Percentiles rank a stretch among this genome's conserved stretches.
These are phyloP conservation scores for Syngnathus floridae DNA, from an alignment of 2,113 vertebrate species.

Conservation along the genomic window DNA sequence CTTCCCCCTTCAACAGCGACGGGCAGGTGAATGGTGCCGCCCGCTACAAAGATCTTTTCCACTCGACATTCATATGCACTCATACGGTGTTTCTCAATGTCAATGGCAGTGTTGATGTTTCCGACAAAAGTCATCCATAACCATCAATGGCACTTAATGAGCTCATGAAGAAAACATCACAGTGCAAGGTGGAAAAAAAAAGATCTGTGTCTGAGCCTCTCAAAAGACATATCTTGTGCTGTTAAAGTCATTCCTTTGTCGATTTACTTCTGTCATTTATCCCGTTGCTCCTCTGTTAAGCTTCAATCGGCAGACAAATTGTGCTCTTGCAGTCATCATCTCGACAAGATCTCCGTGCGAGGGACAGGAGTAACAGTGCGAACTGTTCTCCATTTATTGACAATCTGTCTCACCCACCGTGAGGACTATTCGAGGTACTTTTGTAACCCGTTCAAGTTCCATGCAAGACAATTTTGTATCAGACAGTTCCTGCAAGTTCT, in stretches of 20 bases:
- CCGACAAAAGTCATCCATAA: background rate
- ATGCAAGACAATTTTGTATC: background rate
- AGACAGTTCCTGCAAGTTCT: background rate
- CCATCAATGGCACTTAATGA: too few species aligned
- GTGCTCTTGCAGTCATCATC: background rate
- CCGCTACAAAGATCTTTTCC: slow-evolving; percentile 35
- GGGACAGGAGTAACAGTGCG: background rate
- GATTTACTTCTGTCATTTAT: background rate
- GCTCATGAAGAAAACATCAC: too few species aligned
- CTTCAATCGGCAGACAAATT: background rate
- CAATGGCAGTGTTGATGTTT: background rate
- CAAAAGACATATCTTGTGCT: background rate
- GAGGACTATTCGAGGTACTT: background rate
- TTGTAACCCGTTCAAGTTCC: background rate
- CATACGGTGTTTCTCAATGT: slow-evolving; percentile 25
- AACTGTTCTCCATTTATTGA: background rate
- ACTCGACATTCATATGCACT: slow-evolving; percentile 29
- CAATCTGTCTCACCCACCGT: background rate
- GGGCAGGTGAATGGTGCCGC: slow-evolving; percentile 67
- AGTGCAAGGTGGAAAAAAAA: too few species aligned
- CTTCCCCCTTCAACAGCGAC: slow-evolving; percentile 41
- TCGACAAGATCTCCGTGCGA: background rate
- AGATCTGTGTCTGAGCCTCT: background rate
- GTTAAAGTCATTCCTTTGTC: background rate
- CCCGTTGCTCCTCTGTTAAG: background rate